Base-by-base conservation (phyloP, 2,797 vertebrate species). In the Bovichtus diacanthus region DNA sequence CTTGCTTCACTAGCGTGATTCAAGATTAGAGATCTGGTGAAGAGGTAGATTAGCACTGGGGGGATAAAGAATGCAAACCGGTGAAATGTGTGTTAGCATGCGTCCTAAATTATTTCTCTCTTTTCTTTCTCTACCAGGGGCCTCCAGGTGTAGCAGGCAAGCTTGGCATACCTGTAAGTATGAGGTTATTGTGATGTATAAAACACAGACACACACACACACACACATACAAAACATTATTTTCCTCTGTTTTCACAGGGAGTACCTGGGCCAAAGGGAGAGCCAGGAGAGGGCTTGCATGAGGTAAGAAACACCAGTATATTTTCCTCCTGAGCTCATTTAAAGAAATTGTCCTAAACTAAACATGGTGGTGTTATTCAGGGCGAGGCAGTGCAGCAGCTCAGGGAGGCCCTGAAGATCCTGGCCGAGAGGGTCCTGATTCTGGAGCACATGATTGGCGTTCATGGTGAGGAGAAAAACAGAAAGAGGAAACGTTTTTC, bases 381-480 rank as follows among this genome's bases (percentile, higher is more conserved):
- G 97, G 95, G 95, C 0, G 97, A 99, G 78, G 96, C 95, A 2
- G 92, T 98, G 31, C 97, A 97, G 76, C 98, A 98, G 83, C 96
- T 99, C 82, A 95, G 97, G 74, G 98, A 99, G 86, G 98, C 98
- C 21, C 93, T 99, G 88, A 99, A 99, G 95, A 99, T 99, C 93
- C 95, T 99, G 91, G 98, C 97, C 0, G 98, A 99, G 94, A 92
- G 98, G 55, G 97, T 99, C 54, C 94, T 99, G 84, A 99, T 99
- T 90, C 94, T 99, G 90, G 98, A 99, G 85, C 97, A 99, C 92
- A 99, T 99, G 97, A 98, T 99, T 5, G 97, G 98, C 62, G 89
- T 99, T 91, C 97, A 99, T 0, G 97, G 98, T 99, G 81, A 91
- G 92, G 64, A 86, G 54, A 56, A 76, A 80, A 90, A 95, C 93